Percentiles rank a stretch among this genome's conserved stretches.
phyloP scores from a whole-genome alignment of 1,140 invertebrate species.

The Agrilus planipennis region DNA sequence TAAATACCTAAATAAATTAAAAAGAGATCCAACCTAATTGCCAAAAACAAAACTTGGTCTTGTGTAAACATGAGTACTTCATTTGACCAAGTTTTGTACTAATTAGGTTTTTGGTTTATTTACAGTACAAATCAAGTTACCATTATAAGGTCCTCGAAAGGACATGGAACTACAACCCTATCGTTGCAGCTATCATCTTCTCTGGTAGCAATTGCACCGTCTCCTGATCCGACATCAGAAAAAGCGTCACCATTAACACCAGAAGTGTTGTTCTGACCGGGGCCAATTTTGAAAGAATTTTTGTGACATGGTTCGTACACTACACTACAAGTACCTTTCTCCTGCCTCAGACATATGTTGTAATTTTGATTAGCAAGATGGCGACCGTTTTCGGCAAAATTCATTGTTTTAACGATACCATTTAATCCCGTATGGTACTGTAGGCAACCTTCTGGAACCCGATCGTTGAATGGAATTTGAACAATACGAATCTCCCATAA shows the following conservation, averaged over 20 bases:
- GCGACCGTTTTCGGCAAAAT: slow-evolving; percentile 66
- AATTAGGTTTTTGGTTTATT: no score
- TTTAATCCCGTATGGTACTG: slow-evolving; percentile 49
- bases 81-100: no score
- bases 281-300: slow-evolving; percentile 64
- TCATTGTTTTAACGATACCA: slow-evolving; percentile 59
- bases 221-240: slow-evolving; percentile 38
- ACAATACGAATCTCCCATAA: slow-evolving; percentile 64
- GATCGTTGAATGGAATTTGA: slow-evolving; percentile 52
- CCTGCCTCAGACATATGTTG: slow-evolving; percentile 60
- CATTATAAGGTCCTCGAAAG: slow-evolving; percentile 68
- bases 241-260: background rate
- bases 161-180: slow-evolving; percentile 64
- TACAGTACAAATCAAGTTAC: no score
- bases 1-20: no score
- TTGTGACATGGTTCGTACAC: slow-evolving; percentile 59
- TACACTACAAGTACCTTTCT: slow-evolving; percentile 59
- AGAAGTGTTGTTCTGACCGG: slow-evolving; percentile 25
- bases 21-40: no score
- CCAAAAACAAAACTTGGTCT: no score
- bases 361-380: slow-evolving; percentile 70
- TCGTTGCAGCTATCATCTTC: slow-evolving; percentile 47
- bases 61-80: no score
- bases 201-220: slow-evolving; percentile 26
- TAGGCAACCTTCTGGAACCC: slow-evolving; percentile 59